Conservation (phyloP, 2,113 vertebrate species). For the Entosphenus tridentatus region DNA sequence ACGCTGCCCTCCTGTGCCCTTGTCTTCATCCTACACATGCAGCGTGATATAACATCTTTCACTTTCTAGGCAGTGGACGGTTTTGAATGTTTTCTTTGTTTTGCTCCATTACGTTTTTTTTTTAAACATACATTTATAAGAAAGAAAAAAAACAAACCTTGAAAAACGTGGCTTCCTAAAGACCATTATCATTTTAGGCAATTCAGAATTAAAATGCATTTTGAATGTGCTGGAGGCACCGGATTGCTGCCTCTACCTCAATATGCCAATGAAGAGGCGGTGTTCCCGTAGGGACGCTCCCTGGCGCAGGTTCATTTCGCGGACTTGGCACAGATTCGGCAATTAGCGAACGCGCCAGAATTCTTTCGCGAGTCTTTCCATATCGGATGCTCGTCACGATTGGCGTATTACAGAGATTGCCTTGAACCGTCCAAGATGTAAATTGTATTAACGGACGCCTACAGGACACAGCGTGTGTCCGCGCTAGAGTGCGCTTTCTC, state of each 20-base stretch:
- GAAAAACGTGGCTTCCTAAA: neutral
- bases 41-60: too few relatives aligned
- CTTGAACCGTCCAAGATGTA: neutral
- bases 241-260: neutral
- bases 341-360: neutral
- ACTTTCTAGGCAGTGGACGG: too few relatives aligned
- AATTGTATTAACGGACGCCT: neutral
- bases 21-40: too few relatives aligned
- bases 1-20: too few relatives aligned
- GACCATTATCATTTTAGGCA: conserved; percentile 1
- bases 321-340: neutral
- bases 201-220: neutral
- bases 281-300: neutral
- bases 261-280: neutral
- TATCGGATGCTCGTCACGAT: neutral
- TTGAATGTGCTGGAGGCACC: neutral
- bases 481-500: neutral
- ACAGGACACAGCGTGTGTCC: neutral
- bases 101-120: too few relatives aligned
- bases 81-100: too few relatives aligned
- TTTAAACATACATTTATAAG: too few relatives aligned
- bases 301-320: neutral
- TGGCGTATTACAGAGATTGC: neutral
- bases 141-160: too few relatives aligned
- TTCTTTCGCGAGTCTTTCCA: neutral